phyloP scores from a whole-genome alignment of 53 echinoderm and acorn worm genomes.

The Zoroaster sp. region DNA sequence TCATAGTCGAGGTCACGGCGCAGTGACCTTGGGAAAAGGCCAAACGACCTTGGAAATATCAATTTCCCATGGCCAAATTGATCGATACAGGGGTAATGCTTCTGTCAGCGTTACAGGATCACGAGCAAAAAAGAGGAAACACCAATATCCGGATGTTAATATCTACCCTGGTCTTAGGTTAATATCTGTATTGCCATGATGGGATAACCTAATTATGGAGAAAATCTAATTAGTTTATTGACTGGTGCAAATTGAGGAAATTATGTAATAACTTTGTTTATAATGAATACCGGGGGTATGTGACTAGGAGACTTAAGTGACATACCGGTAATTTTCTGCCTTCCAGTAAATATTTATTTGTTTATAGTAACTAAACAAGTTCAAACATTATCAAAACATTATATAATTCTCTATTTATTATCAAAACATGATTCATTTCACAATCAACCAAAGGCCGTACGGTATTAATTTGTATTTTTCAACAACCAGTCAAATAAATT shows the following conservation, averaged over 20 bases:
- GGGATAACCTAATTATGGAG: constrained; percentile 44
- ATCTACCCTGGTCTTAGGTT: neutral
- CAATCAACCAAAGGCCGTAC: too few relatives aligned
- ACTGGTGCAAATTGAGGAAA: constrained; percentile 13
- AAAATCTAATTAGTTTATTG: constrained; percentile 24
- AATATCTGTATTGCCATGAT: constrained; percentile 41
- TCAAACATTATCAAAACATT: too few relatives aligned
- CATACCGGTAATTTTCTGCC: too few relatives aligned
- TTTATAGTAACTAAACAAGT: too few relatives aligned
- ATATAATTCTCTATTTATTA: too few relatives aligned
- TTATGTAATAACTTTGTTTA: constrained; percentile 34
- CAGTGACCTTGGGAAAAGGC: constrained; percentile 11
- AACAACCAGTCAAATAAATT: too few relatives aligned
- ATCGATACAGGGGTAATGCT: constrained; percentile 31
- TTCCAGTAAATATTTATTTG: too few relatives aligned
- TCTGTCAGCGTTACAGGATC: constrained; percentile 9
- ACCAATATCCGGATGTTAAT: constrained; percentile 35
- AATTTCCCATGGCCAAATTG: constrained; percentile 45
- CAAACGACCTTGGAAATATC: constrained; percentile 23
- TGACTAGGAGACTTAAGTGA: too few relatives aligned
- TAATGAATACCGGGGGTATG: too few relatives aligned
- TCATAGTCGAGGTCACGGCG: constrained; percentile 46
- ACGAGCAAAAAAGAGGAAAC: neutral
- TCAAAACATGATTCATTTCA: too few relatives aligned
- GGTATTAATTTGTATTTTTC: too few relatives aligned